A percentile compares a stretch with the other conserved stretches of the same genome.
These are phyloP conservation scores for Fragum sueziense DNA, from an alignment of 2,888 invertebrate genomes.

Conservation along the genomic window DNA sequence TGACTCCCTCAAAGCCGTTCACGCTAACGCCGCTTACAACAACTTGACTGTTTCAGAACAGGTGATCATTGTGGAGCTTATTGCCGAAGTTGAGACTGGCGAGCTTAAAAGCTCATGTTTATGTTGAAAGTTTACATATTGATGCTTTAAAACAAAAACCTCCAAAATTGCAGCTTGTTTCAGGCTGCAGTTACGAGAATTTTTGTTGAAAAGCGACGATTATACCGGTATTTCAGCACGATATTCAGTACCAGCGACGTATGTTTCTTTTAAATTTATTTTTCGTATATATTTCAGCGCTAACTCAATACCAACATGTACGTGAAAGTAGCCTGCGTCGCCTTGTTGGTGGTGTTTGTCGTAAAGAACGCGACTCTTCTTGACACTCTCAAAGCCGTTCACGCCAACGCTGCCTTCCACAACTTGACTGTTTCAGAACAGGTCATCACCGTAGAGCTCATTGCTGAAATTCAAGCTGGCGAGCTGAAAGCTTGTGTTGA, in stretches of 20 bases:
- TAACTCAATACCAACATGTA: too few species aligned
- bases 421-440: conserved; percentile 25
- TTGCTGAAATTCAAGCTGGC: conserved; percentile 40
- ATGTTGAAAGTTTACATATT: too few species aligned
- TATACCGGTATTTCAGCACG: too few species aligned
- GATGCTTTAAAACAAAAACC: too few species aligned
- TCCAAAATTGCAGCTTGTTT: too few species aligned
- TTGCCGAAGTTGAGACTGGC: conserved; percentile 40
- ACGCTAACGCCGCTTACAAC: conserved; percentile 27
- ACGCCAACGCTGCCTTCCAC: conserved; percentile 28
- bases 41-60: conserved; percentile 25
- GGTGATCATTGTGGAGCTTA: conserved; percentile 44
- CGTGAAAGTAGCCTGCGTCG: background rate
- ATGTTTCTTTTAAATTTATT: too few species aligned
- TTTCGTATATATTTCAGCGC: too few species aligned
- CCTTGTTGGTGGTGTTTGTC: background rate
- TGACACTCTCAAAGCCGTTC: conserved; percentile 22
- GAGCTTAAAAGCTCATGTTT: too few species aligned
- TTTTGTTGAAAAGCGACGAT: too few species aligned
- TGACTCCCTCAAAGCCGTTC: conserved; percentile 26
- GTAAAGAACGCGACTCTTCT: conserved; percentile 4
- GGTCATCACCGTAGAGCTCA: conserved; percentile 42
- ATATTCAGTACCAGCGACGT: too few species aligned
- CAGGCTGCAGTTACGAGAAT: too few species aligned
- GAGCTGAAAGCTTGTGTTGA: conserved; percentile 50